Evolutionary conservation across 1,140 invertebrate genomes (phyloP).

Genomic region (Pseudomyrmex pallidus): DNA sequence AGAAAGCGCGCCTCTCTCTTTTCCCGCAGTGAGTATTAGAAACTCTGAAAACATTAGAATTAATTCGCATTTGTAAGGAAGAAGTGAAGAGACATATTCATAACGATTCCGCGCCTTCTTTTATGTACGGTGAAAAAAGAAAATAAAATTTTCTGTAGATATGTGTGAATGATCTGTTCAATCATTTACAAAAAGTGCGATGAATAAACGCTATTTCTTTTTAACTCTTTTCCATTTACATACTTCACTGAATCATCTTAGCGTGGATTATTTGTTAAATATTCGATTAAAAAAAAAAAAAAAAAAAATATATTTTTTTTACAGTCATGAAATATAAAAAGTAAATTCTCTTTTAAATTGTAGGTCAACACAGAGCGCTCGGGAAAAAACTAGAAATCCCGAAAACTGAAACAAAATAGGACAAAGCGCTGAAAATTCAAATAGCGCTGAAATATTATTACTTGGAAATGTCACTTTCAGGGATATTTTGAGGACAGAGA

Average conservation of each 20-base stretch:
- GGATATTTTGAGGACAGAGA: neutral
- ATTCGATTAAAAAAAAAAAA: too few species aligned
- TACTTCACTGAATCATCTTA: neutral
- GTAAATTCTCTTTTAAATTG: slow-evolving; percentile 31
- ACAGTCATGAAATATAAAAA: slow-evolving; percentile 4
- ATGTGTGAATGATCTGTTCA: slow-evolving; percentile 40
- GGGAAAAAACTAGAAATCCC: neutral
- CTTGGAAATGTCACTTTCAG: slow-evolving; percentile 39
- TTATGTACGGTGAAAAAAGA: too few species aligned
- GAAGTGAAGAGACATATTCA: neutral
- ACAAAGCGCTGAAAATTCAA: slow-evolving; percentile 38
- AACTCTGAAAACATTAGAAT: slow-evolving; percentile 21
- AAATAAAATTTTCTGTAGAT: neutral
- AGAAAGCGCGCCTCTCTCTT: neutral
- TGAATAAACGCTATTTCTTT: neutral
- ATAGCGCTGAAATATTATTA: slow-evolving; percentile 56
- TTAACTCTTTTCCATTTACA: neutral
- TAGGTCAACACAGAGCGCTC: neutral
- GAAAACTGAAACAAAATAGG: slow-evolving; percentile 34
- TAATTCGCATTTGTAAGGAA: slow-evolving; percentile 29
- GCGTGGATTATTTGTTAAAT: neutral
- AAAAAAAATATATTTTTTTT: neutral
- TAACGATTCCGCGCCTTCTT: neutral
- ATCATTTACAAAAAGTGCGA: neutral
- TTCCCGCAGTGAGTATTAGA: neutral